Evolutionary conservation across 2,113 vertebrate genomes (phyloP).

Genomic region (Indicator indicator): DNA sequence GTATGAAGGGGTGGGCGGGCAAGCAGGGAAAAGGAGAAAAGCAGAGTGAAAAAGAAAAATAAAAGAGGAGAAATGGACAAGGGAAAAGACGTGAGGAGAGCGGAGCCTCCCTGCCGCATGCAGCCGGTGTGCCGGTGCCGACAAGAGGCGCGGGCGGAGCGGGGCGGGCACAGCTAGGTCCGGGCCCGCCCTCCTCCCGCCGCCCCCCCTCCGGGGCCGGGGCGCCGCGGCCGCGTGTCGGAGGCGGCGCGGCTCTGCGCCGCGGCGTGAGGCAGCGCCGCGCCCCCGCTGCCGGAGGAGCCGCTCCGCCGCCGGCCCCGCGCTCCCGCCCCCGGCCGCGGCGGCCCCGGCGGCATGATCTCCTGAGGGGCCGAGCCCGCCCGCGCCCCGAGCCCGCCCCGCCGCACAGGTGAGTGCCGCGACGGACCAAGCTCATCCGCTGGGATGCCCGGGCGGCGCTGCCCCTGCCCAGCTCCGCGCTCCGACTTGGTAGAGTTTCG

Average conservation of each 20-base stretch:
- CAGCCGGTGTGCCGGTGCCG: neutral
- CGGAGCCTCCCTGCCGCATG: neutral
- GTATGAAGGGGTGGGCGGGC: no score
- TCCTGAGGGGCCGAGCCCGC: neutral
- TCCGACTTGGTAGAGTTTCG: conserved; percentile 19
- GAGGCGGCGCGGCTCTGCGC: neutral
- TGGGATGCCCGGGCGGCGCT: neutral
- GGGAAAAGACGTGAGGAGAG: fast-evolving
- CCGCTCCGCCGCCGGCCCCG: neutral
- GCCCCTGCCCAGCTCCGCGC: neutral
- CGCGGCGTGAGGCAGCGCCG: neutral
- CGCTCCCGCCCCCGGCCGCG: neutral
- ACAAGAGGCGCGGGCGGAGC: neutral
- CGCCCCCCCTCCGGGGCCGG: neutral
- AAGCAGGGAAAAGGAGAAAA: no score
- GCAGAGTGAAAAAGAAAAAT: no score
- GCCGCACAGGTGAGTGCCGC: neutral
- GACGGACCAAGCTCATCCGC: neutral
- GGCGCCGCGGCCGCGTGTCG: neutral
- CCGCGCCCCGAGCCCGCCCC: neutral
- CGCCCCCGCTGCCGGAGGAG: conserved; percentile 7
- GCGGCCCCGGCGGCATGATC: conserved; percentile 9
- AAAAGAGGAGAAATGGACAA: no score
- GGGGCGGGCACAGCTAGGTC: neutral
- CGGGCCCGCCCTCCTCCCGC: neutral